Evolutionary conservation across 64 coral and sea anemone species (phyloP).

Genomic region (Pocillopora verrucosa): DNA sequence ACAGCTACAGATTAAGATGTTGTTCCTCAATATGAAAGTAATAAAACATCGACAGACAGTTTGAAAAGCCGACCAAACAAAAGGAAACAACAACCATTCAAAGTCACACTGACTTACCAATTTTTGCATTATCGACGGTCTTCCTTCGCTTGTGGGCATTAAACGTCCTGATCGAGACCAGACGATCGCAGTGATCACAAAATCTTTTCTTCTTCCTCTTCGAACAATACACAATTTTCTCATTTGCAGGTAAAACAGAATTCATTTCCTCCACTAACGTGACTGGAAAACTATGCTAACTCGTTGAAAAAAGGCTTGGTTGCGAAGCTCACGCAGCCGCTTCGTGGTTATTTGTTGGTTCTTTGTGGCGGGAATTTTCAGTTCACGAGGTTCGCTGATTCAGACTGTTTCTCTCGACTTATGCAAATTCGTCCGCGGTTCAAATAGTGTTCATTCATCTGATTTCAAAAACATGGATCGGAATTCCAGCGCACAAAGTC

Average conservation of each 20-base stretch:
- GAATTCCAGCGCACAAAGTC: too few species aligned
- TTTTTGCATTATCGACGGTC: background rate
- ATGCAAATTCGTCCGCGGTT: too few species aligned
- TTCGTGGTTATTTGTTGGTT: background rate
- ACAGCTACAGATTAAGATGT: background rate
- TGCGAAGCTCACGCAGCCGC: constrained; percentile 23
- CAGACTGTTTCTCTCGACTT: too few species aligned
- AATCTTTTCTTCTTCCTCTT: background rate
- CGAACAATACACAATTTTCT: background rate
- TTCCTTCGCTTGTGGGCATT: constrained; percentile 10
- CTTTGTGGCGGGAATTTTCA: background rate
- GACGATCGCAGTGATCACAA: constrained; percentile 12
- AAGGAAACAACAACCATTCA: background rate
- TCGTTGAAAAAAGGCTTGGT: constrained; percentile 37
- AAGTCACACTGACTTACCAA: background rate
- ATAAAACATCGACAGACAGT: background rate
- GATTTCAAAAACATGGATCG: too few species aligned
- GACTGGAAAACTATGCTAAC: constrained; percentile 32
- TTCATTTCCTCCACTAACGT: constrained; percentile 20
- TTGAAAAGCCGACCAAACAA: background rate
- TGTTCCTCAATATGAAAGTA: background rate
- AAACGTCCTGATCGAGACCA: constrained; percentile 10
- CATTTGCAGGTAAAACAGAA: background rate
- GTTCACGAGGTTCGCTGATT: background rate
- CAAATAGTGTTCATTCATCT: too few species aligned